Evolutionary conservation across 2,113 vertebrate species (phyloP), one percentile per base, ranked within the genome.

Genomic region (Crypturellus undulatus): DNA sequence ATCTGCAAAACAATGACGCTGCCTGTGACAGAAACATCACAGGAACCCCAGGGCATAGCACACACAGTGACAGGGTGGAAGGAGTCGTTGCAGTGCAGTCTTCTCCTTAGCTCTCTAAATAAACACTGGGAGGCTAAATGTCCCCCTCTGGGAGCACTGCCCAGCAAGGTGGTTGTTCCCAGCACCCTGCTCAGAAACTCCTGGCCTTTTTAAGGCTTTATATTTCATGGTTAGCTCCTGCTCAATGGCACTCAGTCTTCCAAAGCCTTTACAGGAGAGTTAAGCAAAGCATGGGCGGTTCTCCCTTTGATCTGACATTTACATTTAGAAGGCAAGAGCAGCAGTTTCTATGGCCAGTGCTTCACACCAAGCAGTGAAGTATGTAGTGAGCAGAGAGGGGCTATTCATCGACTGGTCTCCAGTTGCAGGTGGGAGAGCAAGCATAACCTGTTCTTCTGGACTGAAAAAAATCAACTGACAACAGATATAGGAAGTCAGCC

Each of bases 361-460:
- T 75, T 90, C 79, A 45, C 90, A 78, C 24, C 0, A 62, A 79
- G 60, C 85, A 88, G 85, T 78, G 92, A 94, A 90, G 78, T 19
- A 32, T 28, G 19, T 0, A 52, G n/a, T 24, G 47, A 84, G 69
- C 79, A 95, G 49, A 87, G 93, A 90, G 80, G 93, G 96, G 92
- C 93, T 59, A 28, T 70, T 63, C 82, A 67, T 16, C 19, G 58
- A 58, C 82, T 63, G 79, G 76, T 68, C 85, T 83, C 93, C 34
- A 19, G 5, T 72, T 63, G 40, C 89, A 73, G 43, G 26, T 79
- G 71, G 64, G 88, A 90, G 49, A 90, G 68, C 96, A 73, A 86
- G 92, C 12, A 42, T 8, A 94, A 93, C 92, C 84, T 95, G 96
- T 96, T 93, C 92, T 88, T 79, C 83, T 52, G 64, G 36, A 80